Evolutionary conservation across 2,888 invertebrate species (phyloP).

Genomic region (Altica lythri): DNA sequence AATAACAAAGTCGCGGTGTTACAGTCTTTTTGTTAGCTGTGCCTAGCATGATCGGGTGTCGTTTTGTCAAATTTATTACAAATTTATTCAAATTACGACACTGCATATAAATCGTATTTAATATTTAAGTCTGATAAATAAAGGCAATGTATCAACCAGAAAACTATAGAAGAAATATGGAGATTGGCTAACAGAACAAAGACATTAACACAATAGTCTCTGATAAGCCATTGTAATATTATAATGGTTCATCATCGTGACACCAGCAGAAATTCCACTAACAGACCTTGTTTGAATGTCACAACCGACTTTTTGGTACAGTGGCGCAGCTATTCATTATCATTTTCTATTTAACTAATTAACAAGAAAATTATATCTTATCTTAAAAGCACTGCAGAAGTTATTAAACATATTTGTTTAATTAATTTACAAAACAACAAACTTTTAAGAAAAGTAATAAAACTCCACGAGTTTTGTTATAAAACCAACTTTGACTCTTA

Average conservation of each 20-base stretch:
- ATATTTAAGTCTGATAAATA: constrained; percentile 31
- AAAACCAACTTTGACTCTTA: no score
- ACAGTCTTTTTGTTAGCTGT: no score
- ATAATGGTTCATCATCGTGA: constrained; percentile 57
- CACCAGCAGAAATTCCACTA: constrained; percentile 45
- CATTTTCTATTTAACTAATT: neutral
- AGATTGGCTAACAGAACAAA: constrained; percentile 25
- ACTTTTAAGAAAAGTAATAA: no score
- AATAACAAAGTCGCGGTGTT: no score
- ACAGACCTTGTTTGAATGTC: constrained; percentile 18
- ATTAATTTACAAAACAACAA: no score
- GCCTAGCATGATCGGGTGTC: constrained; percentile 24
- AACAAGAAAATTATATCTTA: no score
- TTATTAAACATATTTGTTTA: no score
- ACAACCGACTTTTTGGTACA: constrained; percentile 20
- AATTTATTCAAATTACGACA: constrained; percentile 29
- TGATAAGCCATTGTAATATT: constrained; percentile 55
- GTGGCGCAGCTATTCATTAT: constrained; percentile 10
- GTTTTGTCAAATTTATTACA: constrained; percentile 24
- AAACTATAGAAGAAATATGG: constrained; percentile 30
- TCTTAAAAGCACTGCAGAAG: no score
- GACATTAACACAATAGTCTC: constrained; percentile 48
- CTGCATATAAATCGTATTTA: constrained; percentile 24
- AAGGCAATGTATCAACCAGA: constrained; percentile 21
- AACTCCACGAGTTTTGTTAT: no score